Percentiles rank a stretch among this genome's conserved stretches.
Conservation (phyloP, 37 sponge, comb jelly and placozoan genomes). For the Agelas oroides region DNA sequence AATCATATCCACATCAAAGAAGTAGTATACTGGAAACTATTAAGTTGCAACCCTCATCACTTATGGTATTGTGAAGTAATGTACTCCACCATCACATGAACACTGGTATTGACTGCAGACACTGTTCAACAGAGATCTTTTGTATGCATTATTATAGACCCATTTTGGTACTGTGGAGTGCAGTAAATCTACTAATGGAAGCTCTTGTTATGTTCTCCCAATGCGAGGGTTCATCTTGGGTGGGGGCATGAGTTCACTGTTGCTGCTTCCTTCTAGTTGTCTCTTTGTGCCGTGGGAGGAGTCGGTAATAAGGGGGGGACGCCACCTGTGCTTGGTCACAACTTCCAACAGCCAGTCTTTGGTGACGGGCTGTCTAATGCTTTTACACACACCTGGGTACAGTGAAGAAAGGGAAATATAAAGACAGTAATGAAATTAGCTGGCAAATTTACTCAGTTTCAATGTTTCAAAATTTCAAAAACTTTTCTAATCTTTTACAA, state of each 20-base stretch:
- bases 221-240: conserved; percentile 26
- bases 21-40: conserved; percentile 41
- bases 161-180: too few species aligned
- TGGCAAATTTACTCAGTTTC: too few species aligned
- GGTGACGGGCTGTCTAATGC: conserved; percentile 81
- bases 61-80: too few species aligned
- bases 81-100: too few species aligned
- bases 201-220: too few species aligned
- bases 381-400: conserved; percentile 75
- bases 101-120: too few species aligned
- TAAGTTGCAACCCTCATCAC: not conserved
- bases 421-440: too few species aligned
- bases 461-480: too few species aligned
- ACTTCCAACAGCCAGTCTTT: conserved; percentile 68
- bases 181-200: too few species aligned
- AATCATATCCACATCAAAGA: conserved; percentile 94
- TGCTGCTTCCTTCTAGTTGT: not conserved
- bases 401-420: not conserved
- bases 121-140: too few species aligned
- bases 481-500: too few species aligned
- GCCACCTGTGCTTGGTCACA: conserved; percentile 55
- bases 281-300: conserved; percentile 5
- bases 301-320: not conserved
- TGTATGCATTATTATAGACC: too few species aligned
- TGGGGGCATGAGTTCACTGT: conserved; percentile 56